phyloP scores from a whole-genome alignment of 1,140 invertebrate genomes.

The Formica selysi region DNA sequence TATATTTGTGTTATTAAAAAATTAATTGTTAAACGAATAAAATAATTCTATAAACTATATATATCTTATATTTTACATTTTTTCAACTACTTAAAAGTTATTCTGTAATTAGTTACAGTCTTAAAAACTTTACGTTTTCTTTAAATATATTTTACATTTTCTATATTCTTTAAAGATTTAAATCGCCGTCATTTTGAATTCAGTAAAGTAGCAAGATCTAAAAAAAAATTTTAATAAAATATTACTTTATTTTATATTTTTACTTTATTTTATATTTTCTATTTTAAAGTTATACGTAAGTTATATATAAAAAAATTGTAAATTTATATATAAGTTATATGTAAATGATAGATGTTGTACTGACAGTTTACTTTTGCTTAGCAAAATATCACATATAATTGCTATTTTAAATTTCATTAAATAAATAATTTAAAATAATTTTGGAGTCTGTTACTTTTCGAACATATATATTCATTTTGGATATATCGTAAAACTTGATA shows the following conservation, averaged over 20 bases:
- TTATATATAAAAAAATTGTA: too few relatives aligned
- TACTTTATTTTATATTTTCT: neutral
- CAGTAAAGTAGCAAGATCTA: neutral
- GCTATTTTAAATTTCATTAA: neutral
- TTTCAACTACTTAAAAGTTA: neutral
- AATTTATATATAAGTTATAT: too few relatives aligned
- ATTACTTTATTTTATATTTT: neutral
- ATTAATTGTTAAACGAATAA: neutral
- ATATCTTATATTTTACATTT: neutral
- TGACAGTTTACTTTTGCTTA: neutral
- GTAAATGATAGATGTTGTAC: neutral
- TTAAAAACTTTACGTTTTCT: neutral
- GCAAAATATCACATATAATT: neutral
- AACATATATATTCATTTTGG: neutral
- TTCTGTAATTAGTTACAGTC: neutral
- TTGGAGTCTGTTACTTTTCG: neutral
- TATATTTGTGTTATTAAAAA: constrained; percentile 12
- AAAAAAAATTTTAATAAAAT: neutral
- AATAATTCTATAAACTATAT: neutral
- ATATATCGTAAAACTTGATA: neutral
- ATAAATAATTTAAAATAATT: neutral
- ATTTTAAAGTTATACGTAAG: too few relatives aligned
- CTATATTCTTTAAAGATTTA: neutral
- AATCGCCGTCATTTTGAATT: neutral
- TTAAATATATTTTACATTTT: neutral